A percentile compares a stretch with the other conserved stretches of the same genome.
phyloP scores from a whole-genome alignment of 2,113 vertebrate genomes.

The Piprites chloris region DNA sequence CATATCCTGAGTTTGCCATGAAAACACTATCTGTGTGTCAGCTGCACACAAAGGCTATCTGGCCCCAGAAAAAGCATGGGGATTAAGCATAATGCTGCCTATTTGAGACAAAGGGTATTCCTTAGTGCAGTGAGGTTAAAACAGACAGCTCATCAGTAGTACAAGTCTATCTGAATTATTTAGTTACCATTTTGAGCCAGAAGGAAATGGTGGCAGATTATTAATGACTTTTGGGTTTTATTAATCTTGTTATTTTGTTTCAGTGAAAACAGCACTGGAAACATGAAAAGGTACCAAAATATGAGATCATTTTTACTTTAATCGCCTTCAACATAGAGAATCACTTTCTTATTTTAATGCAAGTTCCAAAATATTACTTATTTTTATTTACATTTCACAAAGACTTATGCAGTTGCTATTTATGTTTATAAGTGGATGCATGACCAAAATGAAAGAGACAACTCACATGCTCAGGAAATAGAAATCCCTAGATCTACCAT shows the following conservation, averaged over 20 bases:
- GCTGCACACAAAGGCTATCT: conserved; percentile 23
- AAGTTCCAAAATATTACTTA: neutral
- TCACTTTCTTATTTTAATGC: neutral
- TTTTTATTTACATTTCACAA: neutral
- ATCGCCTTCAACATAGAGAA: neutral
- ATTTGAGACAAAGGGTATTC: conserved; percentile 25
- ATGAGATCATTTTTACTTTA: neutral
- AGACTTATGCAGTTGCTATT: neutral
- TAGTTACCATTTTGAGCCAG: conserved; percentile 7
- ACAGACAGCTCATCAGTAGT: neutral
- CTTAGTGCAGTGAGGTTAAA: neutral
- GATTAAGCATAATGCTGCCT: conserved; percentile 31
- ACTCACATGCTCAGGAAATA: neutral
- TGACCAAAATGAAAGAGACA: neutral
- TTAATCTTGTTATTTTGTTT: neutral
- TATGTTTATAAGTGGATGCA: neutral
- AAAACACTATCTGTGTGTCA: conserved; percentile 10
- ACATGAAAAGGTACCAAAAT: neutral
- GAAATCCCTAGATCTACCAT: neutral
- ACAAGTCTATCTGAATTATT: conserved; percentile 20
- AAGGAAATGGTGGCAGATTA: neutral
- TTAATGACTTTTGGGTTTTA: neutral
- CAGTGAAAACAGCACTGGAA: neutral
- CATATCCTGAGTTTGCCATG: neutral
- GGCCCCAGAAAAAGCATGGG: neutral